phyloP scores from a whole-genome alignment of 2,113 vertebrate genomes.

The Myrmophylax atrothorax region DNA sequence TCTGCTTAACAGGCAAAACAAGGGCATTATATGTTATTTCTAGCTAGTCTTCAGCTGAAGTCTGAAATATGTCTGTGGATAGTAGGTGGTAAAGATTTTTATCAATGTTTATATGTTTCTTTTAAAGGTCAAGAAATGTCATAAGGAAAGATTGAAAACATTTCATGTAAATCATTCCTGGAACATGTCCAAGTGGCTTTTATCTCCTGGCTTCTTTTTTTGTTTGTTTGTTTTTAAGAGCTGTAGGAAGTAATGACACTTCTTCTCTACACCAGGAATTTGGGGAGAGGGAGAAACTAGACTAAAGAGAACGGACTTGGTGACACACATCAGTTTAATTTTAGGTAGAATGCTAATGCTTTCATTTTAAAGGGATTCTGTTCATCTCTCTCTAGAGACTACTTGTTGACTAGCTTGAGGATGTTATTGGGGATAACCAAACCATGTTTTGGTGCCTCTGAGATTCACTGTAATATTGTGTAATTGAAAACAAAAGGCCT shows the following conservation, averaged over 20 bases:
- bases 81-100: slow-evolving; percentile 19
- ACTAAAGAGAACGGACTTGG: not conserved
- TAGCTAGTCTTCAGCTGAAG: not conserved
- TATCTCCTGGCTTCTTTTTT: slow-evolving; percentile 11
- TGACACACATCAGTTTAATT: not conserved
- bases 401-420: not conserved
- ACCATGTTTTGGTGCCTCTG: not conserved
- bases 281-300: not conserved
- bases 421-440: not conserved
- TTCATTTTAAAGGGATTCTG: not conserved
- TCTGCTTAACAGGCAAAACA: not conserved
- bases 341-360: not conserved
- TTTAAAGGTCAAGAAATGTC: slow-evolving; percentile 65
- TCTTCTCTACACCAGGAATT: not conserved
- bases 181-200: slow-evolving; percentile 56
- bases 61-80: slow-evolving; percentile 11
- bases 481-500: not conserved
- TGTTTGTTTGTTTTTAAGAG: not conserved
- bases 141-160: slow-evolving; percentile 50
- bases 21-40: not conserved
- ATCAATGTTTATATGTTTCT: slow-evolving; percentile 35
- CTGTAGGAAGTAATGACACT: not conserved
- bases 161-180: slow-evolving; percentile 60
- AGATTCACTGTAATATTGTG: not conserved
- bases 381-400: not conserved